Percentiles rank a stretch among this genome's conserved stretches.
phyloP scores from a whole-genome alignment of 2,797 vertebrate genomes.

The Eospalax fontanierii region DNA sequence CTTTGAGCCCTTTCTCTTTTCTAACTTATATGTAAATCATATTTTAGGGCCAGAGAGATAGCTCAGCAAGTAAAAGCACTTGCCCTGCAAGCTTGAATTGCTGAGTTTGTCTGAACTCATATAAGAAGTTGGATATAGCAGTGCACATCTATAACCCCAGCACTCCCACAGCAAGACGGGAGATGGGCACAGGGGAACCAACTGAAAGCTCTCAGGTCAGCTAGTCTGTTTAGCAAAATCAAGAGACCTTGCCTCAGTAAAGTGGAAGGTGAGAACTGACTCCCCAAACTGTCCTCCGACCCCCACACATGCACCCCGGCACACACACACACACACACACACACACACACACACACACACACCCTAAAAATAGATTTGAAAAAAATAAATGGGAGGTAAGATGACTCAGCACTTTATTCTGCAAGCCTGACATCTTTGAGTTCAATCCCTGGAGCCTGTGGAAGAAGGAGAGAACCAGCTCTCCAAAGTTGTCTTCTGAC shows the following conservation, averaged over 20 bases:
- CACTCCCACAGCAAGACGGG: neutral
- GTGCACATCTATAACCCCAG: neutral
- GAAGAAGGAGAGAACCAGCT: neutral
- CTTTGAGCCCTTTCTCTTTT: neutral
- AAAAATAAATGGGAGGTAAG: neutral
- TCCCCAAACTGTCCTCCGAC: neutral
- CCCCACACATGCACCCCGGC: no score
- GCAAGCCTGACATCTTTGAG: neutral
- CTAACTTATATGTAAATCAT: neutral
- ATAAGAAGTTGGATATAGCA: no score
- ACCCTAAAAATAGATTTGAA: neutral
- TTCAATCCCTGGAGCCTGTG: neutral
- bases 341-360: neutral
- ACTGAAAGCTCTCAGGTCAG: neutral
- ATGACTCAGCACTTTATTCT: neutral
- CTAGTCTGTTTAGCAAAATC: neutral
- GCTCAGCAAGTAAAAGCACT: neutral
- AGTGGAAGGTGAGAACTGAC: neutral
- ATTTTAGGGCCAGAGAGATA: neutral
- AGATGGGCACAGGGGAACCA: neutral
- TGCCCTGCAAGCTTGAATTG: no score
- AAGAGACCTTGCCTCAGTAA: neutral
- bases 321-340: neutral
- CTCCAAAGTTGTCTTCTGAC: neutral
- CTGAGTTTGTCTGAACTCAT: no score